Evolutionary conservation across 2,797 vertebrate genomes (phyloP).

Genomic region (Lutjanus campechanus): DNA sequence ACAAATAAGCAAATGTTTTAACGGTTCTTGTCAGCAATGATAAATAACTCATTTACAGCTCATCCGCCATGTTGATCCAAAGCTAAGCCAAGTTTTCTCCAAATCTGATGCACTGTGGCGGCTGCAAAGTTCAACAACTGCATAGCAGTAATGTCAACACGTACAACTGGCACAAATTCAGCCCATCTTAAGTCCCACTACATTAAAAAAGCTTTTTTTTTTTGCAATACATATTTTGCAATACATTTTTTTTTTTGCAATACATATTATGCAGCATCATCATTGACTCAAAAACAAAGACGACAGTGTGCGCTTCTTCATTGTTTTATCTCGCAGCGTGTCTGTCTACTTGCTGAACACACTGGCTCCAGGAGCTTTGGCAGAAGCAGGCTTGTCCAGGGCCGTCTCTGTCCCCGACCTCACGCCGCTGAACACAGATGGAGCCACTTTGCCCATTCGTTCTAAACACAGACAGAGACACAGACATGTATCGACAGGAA

Average conservation of each 20-base stretch:
- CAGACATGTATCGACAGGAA: background rate
- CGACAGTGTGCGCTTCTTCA: background rate
- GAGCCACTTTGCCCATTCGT: slow-evolving; percentile 90
- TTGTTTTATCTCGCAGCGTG: background rate
- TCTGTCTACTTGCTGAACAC: slow-evolving; percentile 87
- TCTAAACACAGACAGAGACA: slow-evolving; percentile 82
- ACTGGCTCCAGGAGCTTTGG: slow-evolving; percentile 86
- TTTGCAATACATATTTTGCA: background rate
- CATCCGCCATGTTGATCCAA: background rate
- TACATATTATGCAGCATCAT: background rate
- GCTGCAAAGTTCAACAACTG: slow-evolving; percentile 2
- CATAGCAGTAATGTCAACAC: slow-evolving; percentile 8
- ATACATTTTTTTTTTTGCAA: background rate
- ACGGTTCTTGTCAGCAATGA: background rate
- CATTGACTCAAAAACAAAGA: background rate
- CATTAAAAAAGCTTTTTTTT: background rate
- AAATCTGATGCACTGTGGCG: background rate
- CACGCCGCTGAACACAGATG: slow-evolving; percentile 91
- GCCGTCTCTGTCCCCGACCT: slow-evolving; percentile 91
- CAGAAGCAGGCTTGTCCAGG: slow-evolving; percentile 85
- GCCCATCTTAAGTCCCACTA: background rate
- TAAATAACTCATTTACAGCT: slow-evolving; percentile 4
- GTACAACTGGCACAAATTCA: background rate
- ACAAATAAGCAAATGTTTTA: slow-evolving; percentile 16
- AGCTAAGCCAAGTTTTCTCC: too few species aligned